Evolutionary conservation across 2,888 invertebrate genomes (phyloP).

Genomic region (Idaea aversata): DNA sequence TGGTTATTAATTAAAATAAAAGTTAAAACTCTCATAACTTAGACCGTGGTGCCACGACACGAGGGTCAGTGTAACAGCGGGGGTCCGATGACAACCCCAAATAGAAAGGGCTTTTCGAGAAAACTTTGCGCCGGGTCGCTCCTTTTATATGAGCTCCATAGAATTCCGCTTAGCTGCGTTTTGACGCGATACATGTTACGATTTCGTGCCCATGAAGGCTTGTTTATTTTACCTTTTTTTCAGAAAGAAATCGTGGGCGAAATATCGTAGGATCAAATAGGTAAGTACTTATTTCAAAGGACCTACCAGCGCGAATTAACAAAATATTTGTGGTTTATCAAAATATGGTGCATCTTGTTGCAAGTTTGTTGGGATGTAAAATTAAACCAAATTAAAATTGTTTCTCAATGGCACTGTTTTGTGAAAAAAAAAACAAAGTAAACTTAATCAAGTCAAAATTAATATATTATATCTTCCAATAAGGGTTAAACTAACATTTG

Average conservation of each 20-base stretch:
- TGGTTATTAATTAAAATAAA: slow-evolving; percentile 1
- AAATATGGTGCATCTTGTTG: too few relatives aligned
- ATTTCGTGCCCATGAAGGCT: slow-evolving; percentile 25
- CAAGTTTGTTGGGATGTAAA: too few relatives aligned
- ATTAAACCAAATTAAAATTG: too few relatives aligned
- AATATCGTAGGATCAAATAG: background rate
- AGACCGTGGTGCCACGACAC: slow-evolving; percentile 40
- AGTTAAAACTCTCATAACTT: slow-evolving; percentile 43
- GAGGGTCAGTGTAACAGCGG: slow-evolving; percentile 67
- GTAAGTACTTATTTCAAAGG: background rate
- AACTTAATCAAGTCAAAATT: too few relatives aligned
- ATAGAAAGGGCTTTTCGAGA: slow-evolving; percentile 65
- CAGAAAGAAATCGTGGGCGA: background rate
- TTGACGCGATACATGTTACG: slow-evolving; percentile 44
- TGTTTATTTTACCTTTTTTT: background rate
- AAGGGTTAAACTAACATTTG: too few relatives aligned
- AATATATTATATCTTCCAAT: too few relatives aligned
- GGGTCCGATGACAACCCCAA: slow-evolving; percentile 73
- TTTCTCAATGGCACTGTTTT: too few relatives aligned
- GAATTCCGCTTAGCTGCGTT: slow-evolving; percentile 59
- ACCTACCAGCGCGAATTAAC: too few relatives aligned
- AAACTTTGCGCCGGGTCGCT: slow-evolving; percentile 52
- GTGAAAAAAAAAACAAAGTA: too few relatives aligned
- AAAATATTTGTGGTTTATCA: too few relatives aligned
- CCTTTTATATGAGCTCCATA: slow-evolving; percentile 62